Conservation (phyloP, 2,888 invertebrate species). For the Eupithecia tripunctaria region DNA sequence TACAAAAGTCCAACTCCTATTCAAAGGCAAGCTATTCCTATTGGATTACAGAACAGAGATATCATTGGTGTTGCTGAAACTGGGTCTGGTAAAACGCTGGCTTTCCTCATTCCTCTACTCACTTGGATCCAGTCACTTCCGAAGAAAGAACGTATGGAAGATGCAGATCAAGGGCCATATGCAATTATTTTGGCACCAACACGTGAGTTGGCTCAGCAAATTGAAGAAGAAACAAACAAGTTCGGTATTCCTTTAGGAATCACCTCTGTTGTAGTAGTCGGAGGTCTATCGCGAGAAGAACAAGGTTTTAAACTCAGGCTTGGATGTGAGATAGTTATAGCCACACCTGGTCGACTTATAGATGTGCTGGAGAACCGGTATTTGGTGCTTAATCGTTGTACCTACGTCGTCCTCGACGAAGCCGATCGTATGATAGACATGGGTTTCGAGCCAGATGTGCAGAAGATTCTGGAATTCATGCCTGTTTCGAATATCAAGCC, state of each 20-base stretch:
- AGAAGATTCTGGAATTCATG: slow-evolving; percentile 98
- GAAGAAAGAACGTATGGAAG: slow-evolving; percentile 95
- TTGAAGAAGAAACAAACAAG: slow-evolving; percentile 99
- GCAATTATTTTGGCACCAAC: slow-evolving; percentile 99
- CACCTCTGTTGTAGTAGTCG: slow-evolving; percentile 98
- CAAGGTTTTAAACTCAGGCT: slow-evolving; percentile 98
- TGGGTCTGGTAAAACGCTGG: slow-evolving; percentile 99
- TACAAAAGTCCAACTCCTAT: slow-evolving; percentile 99
- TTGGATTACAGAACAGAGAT: slow-evolving; percentile 96
- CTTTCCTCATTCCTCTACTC: slow-evolving; percentile 97
- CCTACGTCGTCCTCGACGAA: slow-evolving; percentile 97
- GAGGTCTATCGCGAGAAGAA: slow-evolving; percentile 98
- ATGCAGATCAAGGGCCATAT: slow-evolving; percentile 98
- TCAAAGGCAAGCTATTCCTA: slow-evolving; percentile 99
- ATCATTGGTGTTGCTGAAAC: slow-evolving; percentile 99
- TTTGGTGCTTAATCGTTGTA: slow-evolving; percentile 97
- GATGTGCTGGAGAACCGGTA: slow-evolving; percentile 99
- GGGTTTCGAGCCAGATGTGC: slow-evolving; percentile 99
- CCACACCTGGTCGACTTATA: slow-evolving; percentile 99
- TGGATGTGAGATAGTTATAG: slow-evolving; percentile 99
- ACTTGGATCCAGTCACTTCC: slow-evolving; percentile 99
- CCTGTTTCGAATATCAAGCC: slow-evolving; percentile 99
- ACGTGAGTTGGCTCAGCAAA: slow-evolving; percentile 99
- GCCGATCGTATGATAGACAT: slow-evolving; percentile 99
- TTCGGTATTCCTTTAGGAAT: slow-evolving; percentile 97